A percentile compares a stretch with the other conserved stretches of the same genome.
Evolutionary conservation across 2,113 vertebrate species (phyloP).

Genomic region (Zosterops lateralis): DNA sequence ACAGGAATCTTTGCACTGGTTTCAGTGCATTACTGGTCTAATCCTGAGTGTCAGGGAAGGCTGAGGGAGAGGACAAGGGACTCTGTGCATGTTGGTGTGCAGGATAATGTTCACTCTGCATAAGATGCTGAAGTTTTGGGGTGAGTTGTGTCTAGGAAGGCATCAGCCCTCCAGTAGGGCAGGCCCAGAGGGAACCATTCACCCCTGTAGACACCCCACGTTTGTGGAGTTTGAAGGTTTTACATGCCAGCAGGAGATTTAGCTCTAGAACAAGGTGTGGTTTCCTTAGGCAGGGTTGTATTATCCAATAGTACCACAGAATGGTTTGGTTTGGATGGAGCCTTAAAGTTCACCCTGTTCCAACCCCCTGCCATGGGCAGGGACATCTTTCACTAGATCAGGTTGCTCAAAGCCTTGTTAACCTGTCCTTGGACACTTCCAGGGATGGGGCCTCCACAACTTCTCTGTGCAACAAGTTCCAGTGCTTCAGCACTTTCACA

Average conservation of each 20-base stretch:
- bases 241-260: neutral
- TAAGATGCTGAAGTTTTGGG: neutral
- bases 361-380: neutral
- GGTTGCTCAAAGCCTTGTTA: neutral
- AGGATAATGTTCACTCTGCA: fast-evolving
- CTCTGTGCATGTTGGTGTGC: neutral
- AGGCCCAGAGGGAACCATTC: neutral
- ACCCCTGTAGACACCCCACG: fast-evolving
- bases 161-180: neutral
- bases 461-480: neutral
- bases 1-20: neutral
- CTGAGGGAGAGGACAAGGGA: neutral
- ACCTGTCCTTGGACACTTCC: neutral
- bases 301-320: neutral
- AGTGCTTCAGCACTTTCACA: neutral
- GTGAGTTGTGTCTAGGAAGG: neutral
- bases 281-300: neutral
- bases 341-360: neutral
- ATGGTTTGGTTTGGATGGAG: neutral
- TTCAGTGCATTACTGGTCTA: neutral
- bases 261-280: neutral
- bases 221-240: neutral
- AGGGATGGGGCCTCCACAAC: neutral
- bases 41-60: neutral
- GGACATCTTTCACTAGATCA: neutral